A percentile compares a stretch with the other conserved stretches of the same genome.
Evolutionary conservation across 2,888 invertebrate species (phyloP).

Genomic region (Drosophila incognita): DNA sequence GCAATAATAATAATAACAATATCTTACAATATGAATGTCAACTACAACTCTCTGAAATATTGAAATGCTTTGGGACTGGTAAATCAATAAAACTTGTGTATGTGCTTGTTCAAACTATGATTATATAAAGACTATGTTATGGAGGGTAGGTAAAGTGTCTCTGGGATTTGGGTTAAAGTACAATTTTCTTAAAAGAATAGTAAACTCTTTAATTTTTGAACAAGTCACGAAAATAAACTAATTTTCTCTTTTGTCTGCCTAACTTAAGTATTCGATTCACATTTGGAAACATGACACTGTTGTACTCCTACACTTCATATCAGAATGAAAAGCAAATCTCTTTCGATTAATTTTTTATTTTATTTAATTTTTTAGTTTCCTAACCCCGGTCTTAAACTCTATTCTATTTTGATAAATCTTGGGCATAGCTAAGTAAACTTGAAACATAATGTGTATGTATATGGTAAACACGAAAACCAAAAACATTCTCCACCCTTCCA

Average conservation of each 20-base stretch:
- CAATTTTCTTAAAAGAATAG: not conserved
- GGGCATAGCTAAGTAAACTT: not conserved
- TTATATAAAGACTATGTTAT: not conserved
- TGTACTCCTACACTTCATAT: not conserved
- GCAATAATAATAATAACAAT: not conserved
- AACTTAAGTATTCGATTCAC: not conserved
- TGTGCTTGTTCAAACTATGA: not conserved
- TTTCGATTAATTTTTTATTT: not conserved
- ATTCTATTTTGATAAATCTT: not conserved
- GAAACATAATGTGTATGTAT: not conserved
- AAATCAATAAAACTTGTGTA: not conserved
- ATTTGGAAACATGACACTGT: not conserved
- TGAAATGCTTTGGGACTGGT: not conserved
- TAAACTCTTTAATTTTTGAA: not conserved
- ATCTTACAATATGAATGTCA: not conserved
- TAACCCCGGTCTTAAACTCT: not conserved
- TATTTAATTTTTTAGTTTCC: not conserved
- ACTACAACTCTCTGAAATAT: not conserved
- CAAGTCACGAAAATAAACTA: not conserved
- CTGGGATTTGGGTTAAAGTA: too few species aligned
- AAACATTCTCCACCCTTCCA: not conserved
- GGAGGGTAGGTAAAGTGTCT: not conserved
- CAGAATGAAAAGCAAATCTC: not conserved
- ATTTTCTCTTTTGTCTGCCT: not conserved
- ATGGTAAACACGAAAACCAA: not conserved